These are phyloP conservation scores for Anguilla japonica DNA, from an alignment of 2,113 vertebrate genomes.

Conservation along the genomic window DNA sequence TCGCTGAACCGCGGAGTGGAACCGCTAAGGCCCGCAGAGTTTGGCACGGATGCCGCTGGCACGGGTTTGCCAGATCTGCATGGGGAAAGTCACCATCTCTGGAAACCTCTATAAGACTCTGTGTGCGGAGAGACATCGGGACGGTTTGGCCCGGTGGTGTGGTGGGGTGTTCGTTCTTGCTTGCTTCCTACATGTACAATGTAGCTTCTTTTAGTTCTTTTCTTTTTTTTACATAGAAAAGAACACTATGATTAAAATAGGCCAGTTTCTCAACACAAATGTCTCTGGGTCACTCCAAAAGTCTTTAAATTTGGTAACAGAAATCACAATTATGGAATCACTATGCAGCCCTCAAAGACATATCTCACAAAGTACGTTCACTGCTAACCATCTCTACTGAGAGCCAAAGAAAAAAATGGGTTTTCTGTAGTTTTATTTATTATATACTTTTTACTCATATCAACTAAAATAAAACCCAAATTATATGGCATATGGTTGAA, in stretches of 20 bases:
- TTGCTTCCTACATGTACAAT: no score
- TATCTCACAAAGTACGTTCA: background rate
- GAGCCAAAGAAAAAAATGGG: no score
- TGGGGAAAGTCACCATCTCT: background rate
- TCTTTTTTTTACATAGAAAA: background rate
- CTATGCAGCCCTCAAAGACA: background rate
- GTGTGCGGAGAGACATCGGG: background rate
- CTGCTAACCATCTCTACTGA: no score
- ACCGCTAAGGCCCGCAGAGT: background rate
- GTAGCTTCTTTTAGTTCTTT: background rate
- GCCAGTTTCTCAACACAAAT: background rate
- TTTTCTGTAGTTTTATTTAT: no score
- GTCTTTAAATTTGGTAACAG: background rate
- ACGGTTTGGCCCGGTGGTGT: no score
- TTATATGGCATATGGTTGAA: no score
- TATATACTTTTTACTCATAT: no score
- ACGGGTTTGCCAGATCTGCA: background rate
- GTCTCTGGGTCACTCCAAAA: background rate
- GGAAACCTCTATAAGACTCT: background rate
- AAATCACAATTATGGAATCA: background rate
- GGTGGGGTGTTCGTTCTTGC: no score
- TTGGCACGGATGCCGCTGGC: background rate
- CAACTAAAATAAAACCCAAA: no score
- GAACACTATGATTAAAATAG: background rate
- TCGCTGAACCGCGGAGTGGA: background rate